Base-by-base conservation (phyloP, 2,888 invertebrate species). In the Malthinus flaveolus region DNA sequence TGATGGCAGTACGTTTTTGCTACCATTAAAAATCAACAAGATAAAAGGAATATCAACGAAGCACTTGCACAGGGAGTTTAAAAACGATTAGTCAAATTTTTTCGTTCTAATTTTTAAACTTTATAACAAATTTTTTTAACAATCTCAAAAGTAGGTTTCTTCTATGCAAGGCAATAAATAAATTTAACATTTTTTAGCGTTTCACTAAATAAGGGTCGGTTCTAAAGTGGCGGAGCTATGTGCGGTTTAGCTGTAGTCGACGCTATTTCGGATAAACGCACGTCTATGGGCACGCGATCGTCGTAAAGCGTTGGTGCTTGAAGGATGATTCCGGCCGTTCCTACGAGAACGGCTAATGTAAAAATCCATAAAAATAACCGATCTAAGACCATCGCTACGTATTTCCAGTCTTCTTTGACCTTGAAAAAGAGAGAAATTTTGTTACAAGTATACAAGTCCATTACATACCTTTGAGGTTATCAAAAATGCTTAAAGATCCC, bases 361-460 rank as follows among this genome's bases (percentile, higher is more conserved):
- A 97, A 97, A 78, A 97, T 95, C 92, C 95, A 96, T 72, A 97
- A 86, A 82, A 97, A 97, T 73, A 98, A 84, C 64, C 97, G 87
- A 81, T 97, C 97, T 77, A 97, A 84, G 67, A 97, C 97, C 94
- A 97, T 95, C 64, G 97, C 97, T 69, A 97, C 96, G 81, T 95
- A 97, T 80, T 97, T 97, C 97, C 97, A 97, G 83, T 97, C 97
- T 83, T 97, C 95, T 81, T 93, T 93, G 68, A 94, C 93, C 93
- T 93, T 74, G 36, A 71, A 72, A 42, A 55, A 23, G n/a, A n/a
- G n/a, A 23, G 23, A 23, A 3, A 23, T 3, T 23, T 23, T 23
- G 23, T 23, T 23, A 23, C n/a, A n/a, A n/a, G 5, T 23, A 23
- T 23, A 23, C n/a, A n/a, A n/a, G n/a, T n/a, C n/a, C n/a, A n/a